phyloP scores from a whole-genome alignment of 2,113 vertebrate species.

The Fukomys damarensis region DNA sequence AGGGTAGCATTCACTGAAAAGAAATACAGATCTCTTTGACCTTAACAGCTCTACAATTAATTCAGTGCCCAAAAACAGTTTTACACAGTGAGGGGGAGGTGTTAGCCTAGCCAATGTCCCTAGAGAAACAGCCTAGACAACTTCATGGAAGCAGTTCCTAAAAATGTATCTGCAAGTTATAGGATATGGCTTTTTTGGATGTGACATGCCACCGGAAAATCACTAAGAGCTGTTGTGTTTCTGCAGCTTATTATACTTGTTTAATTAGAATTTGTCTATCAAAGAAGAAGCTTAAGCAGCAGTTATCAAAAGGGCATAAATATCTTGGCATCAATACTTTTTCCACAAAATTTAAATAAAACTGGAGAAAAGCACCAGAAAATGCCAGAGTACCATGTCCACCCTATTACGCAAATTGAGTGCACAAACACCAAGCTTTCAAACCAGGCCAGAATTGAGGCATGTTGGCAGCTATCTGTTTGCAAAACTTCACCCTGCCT shows the following conservation, averaged over 20 bases:
- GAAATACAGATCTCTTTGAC: conserved; percentile 65
- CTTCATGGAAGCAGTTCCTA: conserved; percentile 54
- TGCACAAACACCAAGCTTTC: not conserved
- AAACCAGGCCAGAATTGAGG: not conserved
- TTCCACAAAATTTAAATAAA: conserved; percentile 72
- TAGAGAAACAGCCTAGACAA: conserved; percentile 63
- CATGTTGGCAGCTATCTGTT: not conserved
- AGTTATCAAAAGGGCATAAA: conserved; percentile 75
- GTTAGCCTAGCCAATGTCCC: conserved; percentile 61
- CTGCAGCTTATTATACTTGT: conserved; percentile 60
- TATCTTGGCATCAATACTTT: conserved; percentile 52
- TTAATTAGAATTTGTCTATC: conserved; percentile 82
- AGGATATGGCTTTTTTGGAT: conserved; percentile 62
- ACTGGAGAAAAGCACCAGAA: not conserved
- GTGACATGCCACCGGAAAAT: conserved; percentile 72
- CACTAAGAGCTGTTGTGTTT: not conserved
- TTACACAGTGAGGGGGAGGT: not conserved
- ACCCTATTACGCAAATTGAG: not conserved
- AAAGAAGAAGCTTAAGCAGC: conserved; percentile 71
- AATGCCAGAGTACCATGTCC: not conserved
- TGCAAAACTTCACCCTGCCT: not conserved
- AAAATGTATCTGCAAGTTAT: conserved; percentile 73
- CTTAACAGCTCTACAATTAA: conserved; percentile 65
- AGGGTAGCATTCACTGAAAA: conserved; percentile 18
- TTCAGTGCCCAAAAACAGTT: conserved; percentile 68